phyloP scores from a whole-genome alignment of 2,888 invertebrate species.

The Lordiphosa fenestrarum region DNA sequence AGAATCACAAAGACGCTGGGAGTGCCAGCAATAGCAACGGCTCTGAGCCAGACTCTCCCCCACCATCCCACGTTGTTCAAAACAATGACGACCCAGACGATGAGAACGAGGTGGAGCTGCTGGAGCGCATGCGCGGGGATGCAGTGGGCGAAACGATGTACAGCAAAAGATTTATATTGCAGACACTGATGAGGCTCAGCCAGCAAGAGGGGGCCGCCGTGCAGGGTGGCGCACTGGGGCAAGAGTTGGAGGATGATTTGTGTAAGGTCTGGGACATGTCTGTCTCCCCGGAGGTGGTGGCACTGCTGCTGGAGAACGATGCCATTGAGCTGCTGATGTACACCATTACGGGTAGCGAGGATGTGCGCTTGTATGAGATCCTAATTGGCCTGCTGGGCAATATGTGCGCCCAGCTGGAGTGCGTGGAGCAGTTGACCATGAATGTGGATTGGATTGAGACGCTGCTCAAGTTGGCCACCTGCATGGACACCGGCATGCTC shows the following conservation, averaged over 20 bases:
- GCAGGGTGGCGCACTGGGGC: conserved; percentile 42
- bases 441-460: conserved; percentile 83
- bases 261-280: conserved; percentile 94
- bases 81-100: conserved; percentile 45
- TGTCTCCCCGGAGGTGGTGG: conserved; percentile 87
- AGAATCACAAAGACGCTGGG: conserved; percentile 20
- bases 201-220: conserved; percentile 23
- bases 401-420: conserved; percentile 86
- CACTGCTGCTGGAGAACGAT: conserved; percentile 85
- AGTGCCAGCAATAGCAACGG: conserved; percentile 18
- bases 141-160: conserved; percentile 90
- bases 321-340: conserved; percentile 82
- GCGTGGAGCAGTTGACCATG: conserved; percentile 82
- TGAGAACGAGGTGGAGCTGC: conserved; percentile 63
- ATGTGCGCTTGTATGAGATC: conserved; percentile 88
- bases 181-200: conserved; percentile 84
- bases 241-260: conserved; percentile 86
- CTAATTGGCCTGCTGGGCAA: conserved; percentile 92
- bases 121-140: conserved; percentile 84
- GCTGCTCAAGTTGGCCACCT: conserved; percentile 82
- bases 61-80: conserved; percentile 29
- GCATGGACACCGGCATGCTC: conserved; percentile 87
- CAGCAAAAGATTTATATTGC: conserved; percentile 88
- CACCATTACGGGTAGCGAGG: conserved; percentile 84
- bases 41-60: conserved; percentile 38